Base-by-base conservation (phyloP, 2,888 invertebrate species). In the Ctena decussata region DNA sequence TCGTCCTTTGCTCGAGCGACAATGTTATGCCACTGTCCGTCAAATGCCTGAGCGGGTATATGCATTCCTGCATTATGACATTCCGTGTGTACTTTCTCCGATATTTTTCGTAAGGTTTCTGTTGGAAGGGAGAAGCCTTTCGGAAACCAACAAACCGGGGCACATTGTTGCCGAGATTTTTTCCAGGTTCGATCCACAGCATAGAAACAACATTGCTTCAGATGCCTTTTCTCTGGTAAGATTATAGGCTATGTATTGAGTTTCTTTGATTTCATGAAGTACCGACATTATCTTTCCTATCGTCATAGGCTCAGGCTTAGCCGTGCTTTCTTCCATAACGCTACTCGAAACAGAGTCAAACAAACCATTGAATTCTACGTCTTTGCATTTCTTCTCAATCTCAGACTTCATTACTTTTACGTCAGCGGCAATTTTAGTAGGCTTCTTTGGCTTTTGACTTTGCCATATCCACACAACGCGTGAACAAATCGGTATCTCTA, bases 131-230 rank as follows among this genome's bases (percentile, higher is more conserved):
- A 78, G 70, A 78, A 82, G 0, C 74, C 82, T 32, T 82, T 82
- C 32, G 78, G 77, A 57, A 82, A 82, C 78, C 82, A 82, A 8
- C 60, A 32, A 3, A 84, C 82, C 3, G 87, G 84, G 21, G 79
- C 44, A 41, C 81, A 83, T 71, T 49, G 32, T 0, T 83, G 30
- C 15, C 12, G 32, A 32, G 83, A 41, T 44, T 83, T 85, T 21
- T 70, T 32, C 85, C 87, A 87, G 12, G 37, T 81, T 57, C 87
- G 60, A 39, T 87, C 71, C 21, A 72, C 69, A 24, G 30, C 70
- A 46, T 44, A 87, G 37, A 78, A 81, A 87, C 39, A 85, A 82
- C n/a, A 87, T 69, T 39, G 85, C 82, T 60, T 85, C 81, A 53
- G 83, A 73, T 35, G 85, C 87, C 49, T 71, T 75, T 71, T 84